A percentile compares a stretch with the other conserved stretches of the same genome.
These are phyloP conservation scores for Mastigias papua DNA, from an alignment of 30 jellyfish, hydroid and myxozoan species.

Conservation along the genomic window DNA sequence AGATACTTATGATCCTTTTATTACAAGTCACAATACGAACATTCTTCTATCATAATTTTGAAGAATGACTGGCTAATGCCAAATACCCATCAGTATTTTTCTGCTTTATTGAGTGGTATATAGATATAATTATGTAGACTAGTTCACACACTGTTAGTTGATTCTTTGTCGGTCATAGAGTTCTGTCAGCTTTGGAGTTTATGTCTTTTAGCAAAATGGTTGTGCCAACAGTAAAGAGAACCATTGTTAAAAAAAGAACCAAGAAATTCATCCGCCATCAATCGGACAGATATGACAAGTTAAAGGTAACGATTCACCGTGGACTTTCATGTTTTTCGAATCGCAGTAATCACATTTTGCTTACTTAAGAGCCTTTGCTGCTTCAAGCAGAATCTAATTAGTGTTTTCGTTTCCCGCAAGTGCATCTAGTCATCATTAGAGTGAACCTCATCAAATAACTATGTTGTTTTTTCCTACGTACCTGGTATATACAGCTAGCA, in stretches of 20 bases:
- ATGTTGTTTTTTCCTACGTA: too few relatives aligned
- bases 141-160: too few relatives aligned
- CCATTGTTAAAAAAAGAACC: conserved; percentile 93
- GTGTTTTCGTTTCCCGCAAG: too few relatives aligned
- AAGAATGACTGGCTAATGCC: not conserved
- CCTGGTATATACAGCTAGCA: too few relatives aligned
- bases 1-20: not conserved
- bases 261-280: conserved; percentile 95
- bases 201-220: conserved; percentile 83
- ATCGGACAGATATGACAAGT: conserved; percentile 89
- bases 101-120: too few relatives aligned
- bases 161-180: not conserved
- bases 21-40: not conserved
- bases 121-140: too few relatives aligned
- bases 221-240: conserved; percentile 93
- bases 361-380: too few relatives aligned
- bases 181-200: not conserved
- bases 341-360: too few relatives aligned
- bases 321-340: too few relatives aligned
- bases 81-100: not conserved
- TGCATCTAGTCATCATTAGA: too few relatives aligned
- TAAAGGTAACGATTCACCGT: conserved; percentile 26
- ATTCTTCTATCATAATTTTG: not conserved
- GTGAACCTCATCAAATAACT: too few relatives aligned
- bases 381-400: too few relatives aligned